phyloP scores from a whole-genome alignment of 1,140 invertebrate genomes.

The Rhynchophorus ferrugineus region DNA sequence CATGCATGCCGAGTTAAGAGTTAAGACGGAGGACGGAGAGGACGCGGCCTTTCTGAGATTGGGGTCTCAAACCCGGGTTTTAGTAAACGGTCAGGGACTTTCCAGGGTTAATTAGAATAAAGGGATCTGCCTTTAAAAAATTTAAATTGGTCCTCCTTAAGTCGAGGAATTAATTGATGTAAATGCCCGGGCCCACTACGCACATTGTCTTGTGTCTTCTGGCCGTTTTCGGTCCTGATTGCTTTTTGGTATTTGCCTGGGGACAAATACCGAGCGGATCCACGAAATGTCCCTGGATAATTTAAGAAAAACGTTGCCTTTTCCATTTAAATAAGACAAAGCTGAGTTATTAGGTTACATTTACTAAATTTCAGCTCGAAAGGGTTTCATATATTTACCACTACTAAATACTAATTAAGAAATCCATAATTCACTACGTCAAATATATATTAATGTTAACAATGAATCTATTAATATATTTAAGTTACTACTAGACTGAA shows the following conservation, averaged over 20 bases:
- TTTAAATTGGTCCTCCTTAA: slow-evolving; percentile 21
- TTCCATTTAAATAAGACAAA: no score
- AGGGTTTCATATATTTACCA: no score
- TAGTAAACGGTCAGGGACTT: slow-evolving; percentile 29
- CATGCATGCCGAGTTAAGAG: slow-evolving; percentile 27
- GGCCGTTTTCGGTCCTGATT: slow-evolving; percentile 2
- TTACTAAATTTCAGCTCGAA: no score
- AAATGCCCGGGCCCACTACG: slow-evolving; percentile 16
- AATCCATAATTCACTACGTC: no score
- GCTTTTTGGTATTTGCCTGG: neutral
- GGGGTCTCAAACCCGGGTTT: slow-evolving; percentile 27
- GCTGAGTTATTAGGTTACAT: no score
- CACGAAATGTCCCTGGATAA: no score
- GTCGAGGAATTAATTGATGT: slow-evolving; percentile 21
- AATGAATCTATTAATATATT: no score
- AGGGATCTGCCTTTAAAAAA: slow-evolving; percentile 19
- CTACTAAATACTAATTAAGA: no score
- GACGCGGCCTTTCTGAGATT: slow-evolving; percentile 25
- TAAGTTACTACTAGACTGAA: no score
- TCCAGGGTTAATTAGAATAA: slow-evolving; percentile 29
- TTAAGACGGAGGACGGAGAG: slow-evolving; percentile 25
- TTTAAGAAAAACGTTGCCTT: no score
- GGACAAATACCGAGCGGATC: no score
- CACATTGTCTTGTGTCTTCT: slow-evolving; percentile 13
- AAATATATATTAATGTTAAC: no score